These are phyloP conservation scores for Chiridota heheva DNA, from an alignment of 35 echinoderm and acorn worm species.

Conservation along the genomic window DNA sequence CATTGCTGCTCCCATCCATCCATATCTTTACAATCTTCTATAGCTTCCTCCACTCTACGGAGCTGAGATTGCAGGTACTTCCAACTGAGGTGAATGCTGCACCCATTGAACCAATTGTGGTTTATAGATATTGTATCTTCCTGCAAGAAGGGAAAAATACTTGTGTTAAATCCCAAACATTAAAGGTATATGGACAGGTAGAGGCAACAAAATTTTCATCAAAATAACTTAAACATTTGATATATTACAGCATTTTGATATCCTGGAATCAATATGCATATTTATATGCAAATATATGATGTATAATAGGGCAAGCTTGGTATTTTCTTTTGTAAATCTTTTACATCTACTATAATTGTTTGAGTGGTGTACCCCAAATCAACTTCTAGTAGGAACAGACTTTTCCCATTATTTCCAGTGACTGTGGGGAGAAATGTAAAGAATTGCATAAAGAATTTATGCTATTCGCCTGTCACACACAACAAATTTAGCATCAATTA, in stretches of 20 bases:
- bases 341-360: too few species aligned
- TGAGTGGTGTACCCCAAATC: too few species aligned
- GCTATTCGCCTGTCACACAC: too few species aligned
- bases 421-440: too few species aligned
- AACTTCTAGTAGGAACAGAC: too few species aligned
- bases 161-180: too few species aligned
- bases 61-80: constrained; percentile 73
- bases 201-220: not conserved
- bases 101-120: constrained; percentile 97
- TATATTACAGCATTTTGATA: not conserved
- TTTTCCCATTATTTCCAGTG: too few species aligned
- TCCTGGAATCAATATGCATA: not conserved
- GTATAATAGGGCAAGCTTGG: too few species aligned
- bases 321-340: too few species aligned
- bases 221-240: not conserved
- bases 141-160: constrained; percentile 38
- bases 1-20: constrained; percentile 93
- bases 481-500: too few species aligned
- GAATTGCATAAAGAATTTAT: too few species aligned
- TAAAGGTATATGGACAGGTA: not conserved
- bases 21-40: constrained; percentile 87
- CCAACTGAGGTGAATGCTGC: constrained; percentile 72
- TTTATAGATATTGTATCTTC: constrained; percentile 98
- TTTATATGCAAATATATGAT: not conserved
- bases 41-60: constrained; percentile 61